phyloP scores from a whole-genome alignment of 2,797 vertebrate species.

The Thaleichthys pacificus region DNA sequence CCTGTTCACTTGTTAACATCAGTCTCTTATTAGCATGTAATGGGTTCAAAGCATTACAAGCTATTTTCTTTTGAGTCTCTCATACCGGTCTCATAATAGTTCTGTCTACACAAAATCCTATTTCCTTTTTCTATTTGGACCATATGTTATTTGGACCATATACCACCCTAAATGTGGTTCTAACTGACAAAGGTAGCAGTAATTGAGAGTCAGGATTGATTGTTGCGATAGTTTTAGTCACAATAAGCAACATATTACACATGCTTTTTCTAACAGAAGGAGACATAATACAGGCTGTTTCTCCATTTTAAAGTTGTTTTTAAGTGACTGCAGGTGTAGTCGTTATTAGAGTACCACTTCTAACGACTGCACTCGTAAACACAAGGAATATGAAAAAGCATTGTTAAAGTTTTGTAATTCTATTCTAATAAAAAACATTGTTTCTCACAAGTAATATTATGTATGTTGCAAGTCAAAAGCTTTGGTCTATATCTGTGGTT shows the following conservation, averaged over 20 bases:
- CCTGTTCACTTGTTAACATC: slow-evolving; percentile 22
- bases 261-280: slow-evolving; percentile 45
- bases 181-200: slow-evolving; percentile 46
- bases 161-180: slow-evolving; percentile 38
- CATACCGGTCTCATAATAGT: slow-evolving; percentile 27
- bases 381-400: slow-evolving; percentile 35
- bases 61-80: slow-evolving; percentile 24
- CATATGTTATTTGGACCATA: slow-evolving; percentile 2
- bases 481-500: not conserved
- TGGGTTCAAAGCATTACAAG: slow-evolving; percentile 28
- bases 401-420: slow-evolving; percentile 15
- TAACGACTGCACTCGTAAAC: slow-evolving; percentile 40
- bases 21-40: slow-evolving; percentile 21
- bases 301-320: slow-evolving; percentile 34
- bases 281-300: slow-evolving; percentile 25
- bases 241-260: slow-evolving; percentile 51
- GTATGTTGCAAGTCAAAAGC: slow-evolving; percentile 13
- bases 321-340: slow-evolving; percentile 31
- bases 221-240: slow-evolving; percentile 46
- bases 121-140: slow-evolving; percentile 4
- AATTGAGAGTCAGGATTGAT: slow-evolving; percentile 48
- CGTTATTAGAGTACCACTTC: slow-evolving; percentile 48
- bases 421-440: not conserved
- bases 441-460: slow-evolving; percentile 4
- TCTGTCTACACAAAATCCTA: slow-evolving; percentile 18